Evolutionary conservation across 2,888 invertebrate genomes (phyloP).

Genomic region (Trichopria drosophilae): DNA sequence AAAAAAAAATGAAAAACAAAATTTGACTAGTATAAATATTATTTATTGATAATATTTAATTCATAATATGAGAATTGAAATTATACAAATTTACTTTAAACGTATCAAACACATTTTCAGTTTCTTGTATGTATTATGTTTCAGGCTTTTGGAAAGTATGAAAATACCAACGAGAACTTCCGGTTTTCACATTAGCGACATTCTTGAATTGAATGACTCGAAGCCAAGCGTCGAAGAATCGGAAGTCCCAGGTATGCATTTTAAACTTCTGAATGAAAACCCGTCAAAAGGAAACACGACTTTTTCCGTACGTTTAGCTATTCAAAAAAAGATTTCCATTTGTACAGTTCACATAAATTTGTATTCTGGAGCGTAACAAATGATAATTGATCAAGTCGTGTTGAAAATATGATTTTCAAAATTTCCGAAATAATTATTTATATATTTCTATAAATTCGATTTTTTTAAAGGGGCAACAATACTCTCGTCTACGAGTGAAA

Average conservation of each 20-base stretch:
- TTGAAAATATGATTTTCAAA: no score
- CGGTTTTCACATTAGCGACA: slow-evolving; percentile 92
- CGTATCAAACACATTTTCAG: background rate
- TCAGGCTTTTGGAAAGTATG: slow-evolving; percentile 79
- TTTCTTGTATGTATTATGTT: slow-evolving; percentile 54
- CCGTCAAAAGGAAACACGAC: background rate
- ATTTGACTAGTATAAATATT: no score
- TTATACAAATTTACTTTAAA: no score
- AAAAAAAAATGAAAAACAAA: no score
- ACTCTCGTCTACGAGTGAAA: slow-evolving; percentile 48
- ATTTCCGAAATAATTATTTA: no score
- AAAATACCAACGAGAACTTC: slow-evolving; percentile 78
- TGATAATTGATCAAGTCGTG: no score
- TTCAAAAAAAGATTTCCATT: background rate
- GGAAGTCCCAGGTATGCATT: slow-evolving; percentile 48
- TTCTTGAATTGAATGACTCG: slow-evolving; percentile 82
- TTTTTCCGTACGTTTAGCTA: background rate
- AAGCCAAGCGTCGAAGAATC: slow-evolving; percentile 51
- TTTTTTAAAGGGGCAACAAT: slow-evolving; percentile 37
- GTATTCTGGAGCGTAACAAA: no score
- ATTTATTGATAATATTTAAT: no score
- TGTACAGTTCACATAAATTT: background rate
- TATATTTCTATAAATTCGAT: no score
- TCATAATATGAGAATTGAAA: no score
- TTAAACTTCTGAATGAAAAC: background rate